Conservation (phyloP, 2,888 invertebrate genomes). For the Dasypolia templi region DNA sequence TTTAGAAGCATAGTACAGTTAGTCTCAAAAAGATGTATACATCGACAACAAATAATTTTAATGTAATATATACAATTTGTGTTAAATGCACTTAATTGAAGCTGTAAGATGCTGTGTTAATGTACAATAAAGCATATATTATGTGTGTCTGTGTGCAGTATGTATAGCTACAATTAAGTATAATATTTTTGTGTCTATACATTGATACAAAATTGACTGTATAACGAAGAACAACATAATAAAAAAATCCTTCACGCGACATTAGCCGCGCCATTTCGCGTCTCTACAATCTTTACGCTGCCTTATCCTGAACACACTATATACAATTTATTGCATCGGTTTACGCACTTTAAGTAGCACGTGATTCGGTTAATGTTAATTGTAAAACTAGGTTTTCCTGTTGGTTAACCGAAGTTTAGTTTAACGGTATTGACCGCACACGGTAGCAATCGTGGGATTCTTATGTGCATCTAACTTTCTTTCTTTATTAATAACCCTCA, state of each 20-base stretch:
- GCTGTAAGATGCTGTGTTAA: too few relatives aligned
- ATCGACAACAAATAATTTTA: too few relatives aligned
- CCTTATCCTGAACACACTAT: slow-evolving; percentile 42
- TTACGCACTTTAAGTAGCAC: slow-evolving; percentile 50
- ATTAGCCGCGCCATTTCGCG: background rate
- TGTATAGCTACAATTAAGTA: too few relatives aligned
- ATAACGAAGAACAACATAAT: background rate
- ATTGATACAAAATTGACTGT: too few relatives aligned
- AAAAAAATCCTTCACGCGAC: background rate
- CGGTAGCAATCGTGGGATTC: slow-evolving; percentile 39
- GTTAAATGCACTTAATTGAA: too few relatives aligned
- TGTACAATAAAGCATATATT: too few relatives aligned
- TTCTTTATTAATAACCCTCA: background rate
- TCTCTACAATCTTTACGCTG: background rate
- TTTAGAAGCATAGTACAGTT: too few relatives aligned
- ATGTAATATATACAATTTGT: too few relatives aligned
- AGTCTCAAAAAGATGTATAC: too few relatives aligned
- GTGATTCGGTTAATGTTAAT: slow-evolving; percentile 58
- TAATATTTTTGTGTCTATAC: too few relatives aligned
- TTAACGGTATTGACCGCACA: slow-evolving; percentile 62
- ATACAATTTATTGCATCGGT: slow-evolving; percentile 61
- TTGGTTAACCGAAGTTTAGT: slow-evolving; percentile 59
- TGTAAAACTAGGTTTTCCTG: slow-evolving; percentile 55
- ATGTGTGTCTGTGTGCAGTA: too few relatives aligned
- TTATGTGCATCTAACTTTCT: slow-evolving; percentile 28